phyloP scores from a whole-genome alignment of 1,140 invertebrate genomes.

The Globodera ellingtonae region DNA sequence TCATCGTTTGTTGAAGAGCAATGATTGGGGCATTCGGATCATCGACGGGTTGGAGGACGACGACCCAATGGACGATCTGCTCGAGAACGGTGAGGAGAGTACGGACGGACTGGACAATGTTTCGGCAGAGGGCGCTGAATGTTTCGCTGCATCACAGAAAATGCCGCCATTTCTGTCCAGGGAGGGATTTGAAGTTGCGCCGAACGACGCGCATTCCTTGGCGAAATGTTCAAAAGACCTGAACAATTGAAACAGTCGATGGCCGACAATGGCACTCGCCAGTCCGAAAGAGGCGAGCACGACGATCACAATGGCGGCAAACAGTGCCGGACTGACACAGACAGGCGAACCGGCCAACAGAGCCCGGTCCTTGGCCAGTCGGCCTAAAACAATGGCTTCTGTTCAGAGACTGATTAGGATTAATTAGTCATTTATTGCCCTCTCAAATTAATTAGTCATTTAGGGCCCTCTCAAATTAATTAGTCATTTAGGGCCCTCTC shows the following conservation, averaged over 20 bases:
- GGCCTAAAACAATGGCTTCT: not conserved
- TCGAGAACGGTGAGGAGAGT: no score
- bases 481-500: no score
- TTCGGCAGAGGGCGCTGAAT: no score
- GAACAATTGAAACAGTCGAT: slow-evolving; percentile 29
- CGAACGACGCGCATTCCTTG: not conserved
- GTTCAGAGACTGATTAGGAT: no score
- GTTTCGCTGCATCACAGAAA: no score
- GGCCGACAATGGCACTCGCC: slow-evolving; percentile 32
- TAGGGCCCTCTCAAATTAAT: no score
- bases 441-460: no score
- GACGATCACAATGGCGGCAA: slow-evolving; percentile 34
- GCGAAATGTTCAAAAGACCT: slow-evolving; percentile 28
- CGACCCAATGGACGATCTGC: not conserved
- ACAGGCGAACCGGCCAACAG: slow-evolving; percentile 16
- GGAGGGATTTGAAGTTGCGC: not conserved
- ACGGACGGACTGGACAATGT: no score
- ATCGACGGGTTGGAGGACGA: not conserved
- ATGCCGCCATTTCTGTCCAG: no score
- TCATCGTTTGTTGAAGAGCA: not conserved
- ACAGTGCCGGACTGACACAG: slow-evolving; percentile 47
- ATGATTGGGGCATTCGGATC: not conserved
- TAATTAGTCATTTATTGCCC: not conserved
- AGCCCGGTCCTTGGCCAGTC: not conserved
- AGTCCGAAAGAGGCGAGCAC: slow-evolving; percentile 37